These are phyloP conservation scores for Margarornis squamiger DNA, from an alignment of 2,797 vertebrate species.

Conservation along the genomic window DNA sequence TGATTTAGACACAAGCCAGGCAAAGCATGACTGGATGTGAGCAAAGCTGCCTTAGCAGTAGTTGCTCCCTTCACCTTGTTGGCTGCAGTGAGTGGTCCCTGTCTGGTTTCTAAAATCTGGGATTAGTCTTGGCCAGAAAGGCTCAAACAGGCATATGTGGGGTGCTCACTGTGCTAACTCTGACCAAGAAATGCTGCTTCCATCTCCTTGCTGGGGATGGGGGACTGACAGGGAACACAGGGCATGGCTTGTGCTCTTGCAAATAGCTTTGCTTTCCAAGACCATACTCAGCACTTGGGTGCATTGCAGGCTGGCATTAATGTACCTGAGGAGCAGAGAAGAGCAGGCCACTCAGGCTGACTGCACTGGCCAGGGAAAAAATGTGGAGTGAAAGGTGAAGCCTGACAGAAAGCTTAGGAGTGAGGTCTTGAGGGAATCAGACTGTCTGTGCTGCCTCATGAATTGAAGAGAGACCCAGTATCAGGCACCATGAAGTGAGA, in stretches of 20 bases:
- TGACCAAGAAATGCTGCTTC: not conserved
- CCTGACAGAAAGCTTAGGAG: not conserved
- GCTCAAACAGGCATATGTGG: not conserved
- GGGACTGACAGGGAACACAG: not conserved
- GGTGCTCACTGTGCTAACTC: not conserved
- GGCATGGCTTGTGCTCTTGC: not conserved
- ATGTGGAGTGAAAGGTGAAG: not conserved
- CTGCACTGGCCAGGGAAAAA: not conserved
- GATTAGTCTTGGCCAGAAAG: not conserved
- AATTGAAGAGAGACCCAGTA: not conserved
- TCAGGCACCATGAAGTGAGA: rapidly evolving
- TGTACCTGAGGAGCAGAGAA: not conserved
- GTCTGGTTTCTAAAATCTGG: not conserved
- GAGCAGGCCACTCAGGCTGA: not conserved
- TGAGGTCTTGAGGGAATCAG: not conserved
- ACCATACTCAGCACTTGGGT: rapidly evolving
- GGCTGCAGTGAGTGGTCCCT: not conserved
- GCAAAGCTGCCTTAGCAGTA: not conserved
- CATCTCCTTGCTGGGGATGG: not conserved
- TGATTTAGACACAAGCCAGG: not conserved
- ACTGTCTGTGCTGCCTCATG: not conserved
- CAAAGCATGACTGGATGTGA: not conserved
- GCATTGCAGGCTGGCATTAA: not conserved
- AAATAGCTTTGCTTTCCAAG: not conserved
- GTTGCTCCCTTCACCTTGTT: not conserved